phyloP scores from a whole-genome alignment of 2,888 invertebrate genomes.

The Drosophila sordidula region DNA sequence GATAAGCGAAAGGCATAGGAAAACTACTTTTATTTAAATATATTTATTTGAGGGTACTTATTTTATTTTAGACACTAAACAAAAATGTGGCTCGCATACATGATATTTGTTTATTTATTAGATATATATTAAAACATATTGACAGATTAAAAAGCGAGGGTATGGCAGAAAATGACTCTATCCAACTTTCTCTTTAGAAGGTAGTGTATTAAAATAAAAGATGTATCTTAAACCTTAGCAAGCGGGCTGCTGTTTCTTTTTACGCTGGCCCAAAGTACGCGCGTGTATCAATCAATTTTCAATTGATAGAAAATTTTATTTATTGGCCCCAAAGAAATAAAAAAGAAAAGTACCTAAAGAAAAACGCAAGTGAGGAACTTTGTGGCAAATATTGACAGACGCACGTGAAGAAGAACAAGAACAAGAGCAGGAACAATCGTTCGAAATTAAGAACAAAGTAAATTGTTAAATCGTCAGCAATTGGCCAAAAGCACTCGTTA shows the following conservation, averaged over 20 bases:
- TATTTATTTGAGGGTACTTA: no score
- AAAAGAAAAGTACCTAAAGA: constrained; percentile 13
- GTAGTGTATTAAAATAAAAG: background rate
- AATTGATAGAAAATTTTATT: constrained; percentile 77
- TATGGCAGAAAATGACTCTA: no score
- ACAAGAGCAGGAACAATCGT: constrained; percentile 19
- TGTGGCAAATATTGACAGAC: constrained; percentile 63
- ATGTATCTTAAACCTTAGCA: background rate
- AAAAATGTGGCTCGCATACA: no score
- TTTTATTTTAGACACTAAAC: no score
- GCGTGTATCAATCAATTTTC: constrained; percentile 78
- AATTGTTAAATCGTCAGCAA: constrained; percentile 69
- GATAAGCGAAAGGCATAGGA: no score
- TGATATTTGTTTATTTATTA: no score
- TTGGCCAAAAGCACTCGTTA: constrained; percentile 12
- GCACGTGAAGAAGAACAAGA: constrained; percentile 12
- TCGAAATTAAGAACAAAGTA: constrained; percentile 63
- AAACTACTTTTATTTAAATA: no score
- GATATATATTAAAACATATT: no score
- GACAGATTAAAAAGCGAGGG: no score
- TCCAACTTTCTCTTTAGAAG: no score
- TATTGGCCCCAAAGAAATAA: constrained; percentile 56
- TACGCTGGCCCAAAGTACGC: constrained; percentile 14
- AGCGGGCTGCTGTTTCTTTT: background rate
- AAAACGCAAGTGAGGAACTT: constrained; percentile 14